Evolutionary conservation across 2,797 vertebrate species (phyloP), one percentile per base, ranked within the genome.

Genomic region (Gymnothorax reevesii): DNA sequence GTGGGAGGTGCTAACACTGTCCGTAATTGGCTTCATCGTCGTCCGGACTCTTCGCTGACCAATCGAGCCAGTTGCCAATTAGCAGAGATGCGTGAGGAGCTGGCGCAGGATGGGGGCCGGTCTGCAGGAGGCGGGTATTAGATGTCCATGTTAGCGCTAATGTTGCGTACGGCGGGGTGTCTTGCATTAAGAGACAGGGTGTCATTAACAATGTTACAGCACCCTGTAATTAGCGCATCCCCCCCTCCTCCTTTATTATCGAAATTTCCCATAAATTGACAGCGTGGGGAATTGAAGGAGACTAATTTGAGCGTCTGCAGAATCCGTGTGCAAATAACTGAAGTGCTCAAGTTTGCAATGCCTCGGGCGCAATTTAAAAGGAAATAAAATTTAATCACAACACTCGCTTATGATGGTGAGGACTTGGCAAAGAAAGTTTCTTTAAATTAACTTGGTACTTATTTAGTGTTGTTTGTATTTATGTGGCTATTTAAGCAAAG

Each of bases 141-240:
- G 94, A 95, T 97, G 94, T 95, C 95, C 94, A 92, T 95, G 93
- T 96, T 95, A 96, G 92, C 94, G 95, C 94, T 94, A 93, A 92
- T 94, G 92, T 92, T 94, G 92, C 91, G 90, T 95, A 88, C 93
- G 92, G 94, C 91, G 84, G 91, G 79, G 20, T 91, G 89, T 95
- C 94, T 93, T 95, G 85, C 92, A 93, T 89, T 92, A 94, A 94
- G 92, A 93, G 92, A 82, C 87, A 89, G 80, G 84, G 88, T 91
- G 86, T 92, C 91, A 90, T 96, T 94, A 95, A 92, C 93, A 94
- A 94, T 88, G 91, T 94, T 92, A 94, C 94, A 92, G 93, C 88
- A 93, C 91, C 93, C 91, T 91, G 83, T 97, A 96, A 96, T 96
- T 94, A 95, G 94, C 93, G 91, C 92, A 94, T 92, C 94, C 84